Evolutionary conservation across 2,888 invertebrate genomes (phyloP), one percentile per base, ranked within the genome.

Genomic region (Oscheius sp.): DNA sequence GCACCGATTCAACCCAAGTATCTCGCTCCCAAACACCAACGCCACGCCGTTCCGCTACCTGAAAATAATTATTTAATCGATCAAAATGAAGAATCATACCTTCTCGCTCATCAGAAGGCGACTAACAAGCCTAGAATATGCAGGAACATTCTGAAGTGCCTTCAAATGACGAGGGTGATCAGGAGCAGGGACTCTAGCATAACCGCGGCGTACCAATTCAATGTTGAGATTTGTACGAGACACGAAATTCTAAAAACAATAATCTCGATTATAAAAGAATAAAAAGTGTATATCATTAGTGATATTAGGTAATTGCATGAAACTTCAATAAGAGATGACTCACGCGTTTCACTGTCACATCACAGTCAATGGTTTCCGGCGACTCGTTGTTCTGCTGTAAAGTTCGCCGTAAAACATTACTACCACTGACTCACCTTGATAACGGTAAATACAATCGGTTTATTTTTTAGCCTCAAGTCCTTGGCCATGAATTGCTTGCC

Each of bases 21-120:
- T 84, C 82, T 7, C 87, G 74, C 73, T 88, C 86, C 88, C 88
- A 88, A n/a, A 88, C 82, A 9, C 88, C 88, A 29, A 88, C 82
- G 21, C 88, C 88, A n/a, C 88, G 79, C 16, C 84, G 79, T 59
- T 88, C 87, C 6, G 88, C 88, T 27, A 88, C 78, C 83, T 84
- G 64, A 59, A 25, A 45, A 23, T 27, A 13, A 18, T 23, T 64
- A 23, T 21, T 16, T 23, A 64, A 64, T 43, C 23, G 41, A 41
- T n/a, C 18, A 61, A 35, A n/a, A 12, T 41, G 12, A 13, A 46
- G 16, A 45, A 12, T 9, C 45, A 45, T 9, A 80, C 79, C 73
- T 87, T 86, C 76, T 88, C 88, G 69, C 84, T 82, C 77, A 87
- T 86, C 41, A 88, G 75, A 45, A 88, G 82, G 18, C 83, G 71